These are phyloP conservation scores for Desmodus rotundus DNA, from an alignment of 2,113 vertebrate genomes.

Conservation along the genomic window DNA sequence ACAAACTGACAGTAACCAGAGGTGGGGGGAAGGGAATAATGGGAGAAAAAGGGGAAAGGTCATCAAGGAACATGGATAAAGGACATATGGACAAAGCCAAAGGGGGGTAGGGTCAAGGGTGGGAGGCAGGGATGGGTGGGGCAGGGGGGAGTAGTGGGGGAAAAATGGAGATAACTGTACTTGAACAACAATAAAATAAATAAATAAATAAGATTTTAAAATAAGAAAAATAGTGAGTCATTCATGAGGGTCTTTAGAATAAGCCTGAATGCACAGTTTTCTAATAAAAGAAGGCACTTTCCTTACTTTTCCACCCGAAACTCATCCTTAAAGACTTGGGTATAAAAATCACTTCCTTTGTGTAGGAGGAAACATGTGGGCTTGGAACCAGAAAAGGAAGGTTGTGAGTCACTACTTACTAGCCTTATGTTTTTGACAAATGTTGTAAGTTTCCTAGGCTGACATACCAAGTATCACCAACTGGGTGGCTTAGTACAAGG, in stretches of 20 bases:
- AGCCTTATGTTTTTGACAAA: not conserved
- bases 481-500: not conserved
- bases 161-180: too few species aligned
- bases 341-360: slow-evolving; percentile 13
- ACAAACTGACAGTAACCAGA: too few species aligned
- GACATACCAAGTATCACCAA: not conserved
- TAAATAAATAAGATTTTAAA: too few species aligned
- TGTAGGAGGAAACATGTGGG: not conserved
- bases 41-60: too few species aligned
- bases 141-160: too few species aligned
- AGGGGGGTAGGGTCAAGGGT: too few species aligned
- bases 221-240: not conserved
- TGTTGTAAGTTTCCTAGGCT: not conserved
- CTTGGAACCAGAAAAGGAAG: not conserved
- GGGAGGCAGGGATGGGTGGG: too few species aligned
- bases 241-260: not conserved
- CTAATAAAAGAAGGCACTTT: not conserved
- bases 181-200: too few species aligned
- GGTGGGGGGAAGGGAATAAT: too few species aligned
- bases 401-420: not conserved
- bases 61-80: too few species aligned
- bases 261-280: not conserved
- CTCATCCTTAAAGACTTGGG: not conserved
- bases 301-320: not conserved
- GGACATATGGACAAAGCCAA: too few species aligned